Evolutionary conservation across 1,140 invertebrate species (phyloP).

Genomic region (Augochlora pura): DNA sequence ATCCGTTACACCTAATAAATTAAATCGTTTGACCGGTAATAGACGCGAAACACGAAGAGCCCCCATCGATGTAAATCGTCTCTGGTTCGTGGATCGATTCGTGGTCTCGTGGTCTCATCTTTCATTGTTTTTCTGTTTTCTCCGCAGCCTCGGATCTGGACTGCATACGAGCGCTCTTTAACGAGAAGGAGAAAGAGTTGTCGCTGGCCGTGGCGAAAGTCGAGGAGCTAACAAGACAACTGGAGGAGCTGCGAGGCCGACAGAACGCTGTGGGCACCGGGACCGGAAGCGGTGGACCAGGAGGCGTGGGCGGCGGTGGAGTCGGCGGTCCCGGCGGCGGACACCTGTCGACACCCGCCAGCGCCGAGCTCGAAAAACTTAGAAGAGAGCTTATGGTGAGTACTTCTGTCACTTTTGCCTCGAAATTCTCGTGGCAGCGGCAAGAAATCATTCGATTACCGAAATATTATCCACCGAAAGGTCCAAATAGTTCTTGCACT

Average conservation of each 20-base stretch:
- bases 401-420: neutral
- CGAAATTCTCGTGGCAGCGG: too few species aligned
- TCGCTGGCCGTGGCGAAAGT: constrained; percentile 96
- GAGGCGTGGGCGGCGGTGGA: constrained; percentile 74
- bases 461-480: too few species aligned
- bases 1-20: too few species aligned
- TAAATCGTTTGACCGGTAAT: neutral
- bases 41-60: too few species aligned
- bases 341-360: constrained; percentile 85
- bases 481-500: too few species aligned
- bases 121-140: constrained; percentile 34
- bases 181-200: constrained; percentile 98
- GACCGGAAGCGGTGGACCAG: constrained; percentile 72
- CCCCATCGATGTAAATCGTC: too few species aligned
- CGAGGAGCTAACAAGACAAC: constrained; percentile 94
- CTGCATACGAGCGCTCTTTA: constrained; percentile 96
- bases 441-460: neutral
- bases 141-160: constrained; percentile 95
- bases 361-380: constrained; percentile 94
- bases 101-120: too few species aligned
- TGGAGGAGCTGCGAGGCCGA: constrained; percentile 92
- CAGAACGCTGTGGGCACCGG: constrained; percentile 71
- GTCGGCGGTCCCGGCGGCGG: constrained; percentile 71
- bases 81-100: too few species aligned
- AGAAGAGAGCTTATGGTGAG: constrained; percentile 92